Evolutionary conservation across 23 tunicate species (phyloP), one percentile per base, ranked within the genome.

Genomic region (Phallusia fumigata): DNA sequence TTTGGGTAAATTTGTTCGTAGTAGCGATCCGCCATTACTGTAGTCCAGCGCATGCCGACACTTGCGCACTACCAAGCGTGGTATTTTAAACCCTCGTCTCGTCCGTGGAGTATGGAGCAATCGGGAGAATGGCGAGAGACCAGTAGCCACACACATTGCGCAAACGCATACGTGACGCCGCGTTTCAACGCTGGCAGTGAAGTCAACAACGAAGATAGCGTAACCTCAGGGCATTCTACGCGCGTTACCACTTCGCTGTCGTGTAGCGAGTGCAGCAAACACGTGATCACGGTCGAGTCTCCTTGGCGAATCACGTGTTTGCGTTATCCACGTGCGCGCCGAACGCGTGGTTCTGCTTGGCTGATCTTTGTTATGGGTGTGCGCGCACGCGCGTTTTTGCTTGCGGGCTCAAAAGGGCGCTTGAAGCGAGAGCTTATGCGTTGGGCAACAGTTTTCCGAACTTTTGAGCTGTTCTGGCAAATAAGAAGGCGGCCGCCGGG

Each of bases 311-410:
- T 58, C 69, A 58, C 69, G 69, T 58, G 69, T 58, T 58, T 22
- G 69, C 69, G 47, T 58, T 58, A 58, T 58, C 69, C 69, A 58
- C 69, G 69, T 58, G 69, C 69, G 69, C 69, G 69, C 69, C 69
- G 69, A 58, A 21, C 69, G 69, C 69, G 69, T 58, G 69, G 69
- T 58, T 58, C 69, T 58, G 69, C 69, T 58, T 58, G 69, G 28
- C 26, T 24, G 69, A 22, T 24, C 69, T 40, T 40, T 10, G 47
- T 40, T 40, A 40, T 24, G 28, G 28, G 26, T 58, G 69, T 24
- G 69, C 69, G 69, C 28, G 69, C 69, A 24, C 28, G 69, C 28
- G 69, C 69, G 16, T 6, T 21, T 58, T 58, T 8, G 69, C 69
- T 24, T 22, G 26, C 13, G 69, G 26, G 28, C 28, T 22, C 13